Evolutionary conservation across 2,113 vertebrate genomes (phyloP).

Genomic region (Cyprinodon variegatus): DNA sequence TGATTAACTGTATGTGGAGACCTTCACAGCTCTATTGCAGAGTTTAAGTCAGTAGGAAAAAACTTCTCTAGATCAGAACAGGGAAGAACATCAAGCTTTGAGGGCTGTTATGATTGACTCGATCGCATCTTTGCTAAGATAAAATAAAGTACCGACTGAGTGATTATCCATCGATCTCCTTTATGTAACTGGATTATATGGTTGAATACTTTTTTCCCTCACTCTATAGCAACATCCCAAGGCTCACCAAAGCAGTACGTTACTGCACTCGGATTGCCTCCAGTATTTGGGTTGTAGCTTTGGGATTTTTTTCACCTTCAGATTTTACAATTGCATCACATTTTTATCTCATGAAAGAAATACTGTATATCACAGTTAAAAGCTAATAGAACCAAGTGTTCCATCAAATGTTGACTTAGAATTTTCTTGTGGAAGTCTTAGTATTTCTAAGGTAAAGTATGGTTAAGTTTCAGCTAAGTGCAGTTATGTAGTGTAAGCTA

Average conservation of each 20-base stretch:
- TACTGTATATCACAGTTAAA: slow-evolving; percentile 6
- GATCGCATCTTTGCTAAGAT: too few species aligned
- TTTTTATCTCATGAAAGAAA: slow-evolving; percentile 23
- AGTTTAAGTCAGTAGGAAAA: too few species aligned
- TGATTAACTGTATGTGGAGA: too few species aligned
- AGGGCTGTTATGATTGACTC: too few species aligned
- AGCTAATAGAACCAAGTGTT: slow-evolving; percentile 20
- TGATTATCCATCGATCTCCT: too few species aligned
- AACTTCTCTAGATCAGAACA: too few species aligned
- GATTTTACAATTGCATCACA: slow-evolving; percentile 1
- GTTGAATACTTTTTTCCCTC: too few species aligned
- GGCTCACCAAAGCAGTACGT: slow-evolving; percentile 39
- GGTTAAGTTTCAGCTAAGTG: not conserved
- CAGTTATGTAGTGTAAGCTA: not conserved
- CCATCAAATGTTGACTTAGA: slow-evolving; percentile 1
- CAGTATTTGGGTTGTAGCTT: slow-evolving; percentile 42
- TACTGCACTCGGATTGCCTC: slow-evolving; percentile 32
- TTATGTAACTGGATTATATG: too few species aligned
- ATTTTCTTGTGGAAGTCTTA: not conserved
- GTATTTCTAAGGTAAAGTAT: not conserved
- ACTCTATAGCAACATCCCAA: slow-evolving; percentile 34
- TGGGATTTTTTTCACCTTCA: slow-evolving; percentile 17
- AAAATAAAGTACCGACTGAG: too few species aligned
- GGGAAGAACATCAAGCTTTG: too few species aligned
- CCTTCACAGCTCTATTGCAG: too few species aligned